A percentile compares a stretch with the other conserved stretches of the same genome.
Conservation (phyloP, 2,797 vertebrate species). For the Chiloscyllium punctatum region DNA sequence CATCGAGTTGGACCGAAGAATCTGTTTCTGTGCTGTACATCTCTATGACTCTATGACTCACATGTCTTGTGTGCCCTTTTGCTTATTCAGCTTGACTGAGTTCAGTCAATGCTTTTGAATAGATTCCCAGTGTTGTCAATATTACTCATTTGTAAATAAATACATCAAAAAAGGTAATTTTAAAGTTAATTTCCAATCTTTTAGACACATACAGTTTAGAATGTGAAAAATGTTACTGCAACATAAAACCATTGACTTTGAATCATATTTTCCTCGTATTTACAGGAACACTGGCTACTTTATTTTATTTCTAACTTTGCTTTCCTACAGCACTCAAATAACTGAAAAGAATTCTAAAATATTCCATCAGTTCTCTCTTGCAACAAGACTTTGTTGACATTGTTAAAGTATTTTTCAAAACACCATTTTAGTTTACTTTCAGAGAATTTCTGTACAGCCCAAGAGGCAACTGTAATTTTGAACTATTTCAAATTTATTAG, state of each 20-base stretch:
- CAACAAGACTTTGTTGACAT: not conserved
- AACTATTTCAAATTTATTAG: not conserved
- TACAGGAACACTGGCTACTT: not conserved
- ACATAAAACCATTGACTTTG: not conserved
- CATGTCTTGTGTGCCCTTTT: not conserved
- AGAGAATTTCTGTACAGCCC: not conserved
- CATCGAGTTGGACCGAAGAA: too few species aligned
- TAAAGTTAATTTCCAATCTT: not conserved
- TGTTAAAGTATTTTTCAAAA: not conserved
- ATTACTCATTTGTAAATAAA: not conserved
- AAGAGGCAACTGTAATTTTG: not conserved
- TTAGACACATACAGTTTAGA: not conserved
- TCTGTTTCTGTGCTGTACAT: too few species aligned
- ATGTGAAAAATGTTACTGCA: not conserved
- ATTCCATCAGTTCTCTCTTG: not conserved
- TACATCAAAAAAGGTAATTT: not conserved
- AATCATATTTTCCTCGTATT: not conserved
- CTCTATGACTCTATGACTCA: not conserved
- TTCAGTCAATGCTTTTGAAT: not conserved
- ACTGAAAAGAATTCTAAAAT: not conserved
- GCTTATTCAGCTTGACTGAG: not conserved
- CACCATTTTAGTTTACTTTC: not conserved
- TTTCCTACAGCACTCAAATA: not conserved
- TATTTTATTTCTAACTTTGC: not conserved
- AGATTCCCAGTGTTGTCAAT: not conserved